Evolutionary conservation across 2,797 vertebrate species (phyloP).

Genomic region (Triplophysa yarkandensis): DNA sequence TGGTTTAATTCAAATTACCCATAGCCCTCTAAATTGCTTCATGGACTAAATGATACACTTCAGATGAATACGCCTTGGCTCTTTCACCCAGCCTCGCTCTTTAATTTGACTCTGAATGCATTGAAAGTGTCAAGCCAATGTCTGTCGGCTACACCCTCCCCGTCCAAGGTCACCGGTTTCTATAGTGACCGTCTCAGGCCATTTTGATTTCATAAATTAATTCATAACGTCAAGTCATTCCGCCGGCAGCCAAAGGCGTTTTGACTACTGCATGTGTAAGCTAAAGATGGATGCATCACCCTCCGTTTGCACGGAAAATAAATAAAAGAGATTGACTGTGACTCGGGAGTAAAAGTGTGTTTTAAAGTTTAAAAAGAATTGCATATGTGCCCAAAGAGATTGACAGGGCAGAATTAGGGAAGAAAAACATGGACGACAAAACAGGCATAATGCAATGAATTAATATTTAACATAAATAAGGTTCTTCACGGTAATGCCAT

Average conservation of each 20-base stretch:
- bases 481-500: too few relatives aligned
- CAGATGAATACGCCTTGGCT: slow-evolving; percentile 35
- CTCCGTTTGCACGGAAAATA: slow-evolving; percentile 5
- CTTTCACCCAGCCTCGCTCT: slow-evolving; percentile 16
- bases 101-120: slow-evolving; percentile 50
- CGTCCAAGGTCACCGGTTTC: slow-evolving; percentile 61
- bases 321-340: slow-evolving; percentile 15
- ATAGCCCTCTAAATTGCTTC: slow-evolving; percentile 13
- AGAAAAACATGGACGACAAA: slow-evolving; percentile 21
- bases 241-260: slow-evolving; percentile 25
- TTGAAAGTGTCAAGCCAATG: slow-evolving; percentile 50
- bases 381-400: slow-evolving; percentile 39
- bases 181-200: slow-evolving; percentile 55
- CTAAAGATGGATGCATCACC: not conserved
- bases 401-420: slow-evolving; percentile 36
- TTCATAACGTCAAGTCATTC: slow-evolving; percentile 41
- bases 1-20: slow-evolving; percentile 33
- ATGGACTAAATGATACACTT: slow-evolving; percentile 38
- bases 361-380: slow-evolving; percentile 30
- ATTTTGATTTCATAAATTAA: slow-evolving; percentile 51
- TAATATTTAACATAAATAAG: too few relatives aligned
- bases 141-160: slow-evolving; percentile 36
- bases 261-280: slow-evolving; percentile 6
- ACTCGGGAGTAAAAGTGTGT: slow-evolving; percentile 5
- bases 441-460: too few relatives aligned